Evolutionary conservation across 2,113 vertebrate genomes (phyloP).

Genomic region (Cyprinodon tularosa): DNA sequence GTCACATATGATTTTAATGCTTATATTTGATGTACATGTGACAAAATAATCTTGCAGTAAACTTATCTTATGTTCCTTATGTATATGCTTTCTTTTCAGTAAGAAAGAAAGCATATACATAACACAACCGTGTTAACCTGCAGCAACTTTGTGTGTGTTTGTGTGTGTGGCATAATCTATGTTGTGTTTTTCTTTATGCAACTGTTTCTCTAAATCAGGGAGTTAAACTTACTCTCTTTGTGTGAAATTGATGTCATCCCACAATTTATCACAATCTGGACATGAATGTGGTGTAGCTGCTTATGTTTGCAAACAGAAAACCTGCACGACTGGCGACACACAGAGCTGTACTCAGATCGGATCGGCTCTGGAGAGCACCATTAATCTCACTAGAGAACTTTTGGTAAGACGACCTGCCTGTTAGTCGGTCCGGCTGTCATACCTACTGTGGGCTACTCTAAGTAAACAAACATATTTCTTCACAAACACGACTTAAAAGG

Average conservation of each 20-base stretch:
- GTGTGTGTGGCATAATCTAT: neutral
- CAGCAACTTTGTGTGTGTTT: neutral
- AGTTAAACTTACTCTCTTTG: neutral
- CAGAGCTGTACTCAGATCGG: slow-evolving; percentile 21
- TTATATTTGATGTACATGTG: neutral
- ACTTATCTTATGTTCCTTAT: neutral
- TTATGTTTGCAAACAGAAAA: slow-evolving; percentile 9
- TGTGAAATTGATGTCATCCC: neutral
- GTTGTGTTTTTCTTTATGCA: neutral
- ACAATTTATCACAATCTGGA: neutral
- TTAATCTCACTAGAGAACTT: slow-evolving; percentile 35
- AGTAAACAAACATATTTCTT: neutral
- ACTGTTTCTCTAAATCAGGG: neutral
- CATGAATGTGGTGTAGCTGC: neutral
- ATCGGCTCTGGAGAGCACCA: slow-evolving; percentile 14
- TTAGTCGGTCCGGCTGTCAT: neutral
- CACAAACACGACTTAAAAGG: neutral
- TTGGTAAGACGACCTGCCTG: slow-evolving; percentile 6
- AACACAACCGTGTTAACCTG: neutral
- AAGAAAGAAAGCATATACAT: neutral
- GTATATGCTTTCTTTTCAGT: neutral
- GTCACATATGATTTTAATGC: neutral
- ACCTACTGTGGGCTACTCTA: neutral
- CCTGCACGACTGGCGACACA: slow-evolving; percentile 13
- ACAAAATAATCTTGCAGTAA: neutral